Evolutionary conservation across 2,797 vertebrate species (phyloP).

Genomic region (Todus mexicanus): DNA sequence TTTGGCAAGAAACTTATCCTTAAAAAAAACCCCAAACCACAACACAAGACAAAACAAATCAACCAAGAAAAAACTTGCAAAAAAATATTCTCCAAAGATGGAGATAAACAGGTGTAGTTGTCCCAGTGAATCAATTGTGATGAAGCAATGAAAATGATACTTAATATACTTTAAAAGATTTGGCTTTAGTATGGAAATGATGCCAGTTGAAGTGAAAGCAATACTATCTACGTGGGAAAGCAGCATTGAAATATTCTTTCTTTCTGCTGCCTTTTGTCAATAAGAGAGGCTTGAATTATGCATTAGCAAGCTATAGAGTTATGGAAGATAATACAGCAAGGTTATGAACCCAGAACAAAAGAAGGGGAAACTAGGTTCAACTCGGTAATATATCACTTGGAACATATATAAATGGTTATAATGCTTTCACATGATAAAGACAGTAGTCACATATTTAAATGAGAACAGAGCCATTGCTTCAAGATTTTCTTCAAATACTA

Average conservation of each 20-base stretch:
- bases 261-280: constrained; percentile 41
- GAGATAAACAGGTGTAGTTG: constrained; percentile 18
- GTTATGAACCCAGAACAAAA: constrained; percentile 67
- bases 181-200: constrained; percentile 30
- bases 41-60: not conserved
- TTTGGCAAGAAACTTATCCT: not conserved
- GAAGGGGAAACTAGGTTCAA: constrained; percentile 54
- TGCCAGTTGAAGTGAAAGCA: constrained; percentile 23
- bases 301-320: constrained; percentile 57
- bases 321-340: constrained; percentile 65
- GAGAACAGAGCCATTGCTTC: constrained; percentile 7
- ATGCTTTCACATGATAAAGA: constrained; percentile 35
- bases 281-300: constrained; percentile 67
- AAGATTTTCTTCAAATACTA: constrained; percentile 47
- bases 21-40: not conserved
- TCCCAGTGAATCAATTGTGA: not conserved
- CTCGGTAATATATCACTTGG: constrained; percentile 46
- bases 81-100: not conserved
- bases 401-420: constrained; percentile 43
- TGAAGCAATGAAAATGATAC: constrained; percentile 9
- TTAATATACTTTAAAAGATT: constrained; percentile 7
- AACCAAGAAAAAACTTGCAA: not conserved
- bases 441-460: constrained; percentile 45
- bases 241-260: constrained; percentile 3
- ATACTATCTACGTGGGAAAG: constrained; percentile 7